Percentiles rank a stretch among this genome's conserved stretches.
Evolutionary conservation across 2,888 invertebrate species (phyloP).

Genomic region (Harpalus rufipes): DNA sequence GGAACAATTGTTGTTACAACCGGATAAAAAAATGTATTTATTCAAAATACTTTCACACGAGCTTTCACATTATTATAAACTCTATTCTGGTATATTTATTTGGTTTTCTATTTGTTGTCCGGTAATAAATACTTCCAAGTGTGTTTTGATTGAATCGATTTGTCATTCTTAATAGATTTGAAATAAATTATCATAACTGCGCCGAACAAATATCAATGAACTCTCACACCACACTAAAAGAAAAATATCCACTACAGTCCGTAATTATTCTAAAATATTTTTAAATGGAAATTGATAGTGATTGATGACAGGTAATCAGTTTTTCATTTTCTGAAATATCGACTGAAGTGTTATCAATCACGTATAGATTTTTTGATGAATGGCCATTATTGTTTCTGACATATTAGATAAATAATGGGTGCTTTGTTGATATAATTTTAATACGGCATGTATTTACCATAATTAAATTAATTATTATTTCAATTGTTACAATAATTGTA

Average conservation of each 20-base stretch:
- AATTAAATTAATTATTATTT: background rate
- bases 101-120: background rate
- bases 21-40: background rate
- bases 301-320: constrained; percentile 21
- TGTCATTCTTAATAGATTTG: constrained; percentile 27
- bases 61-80: background rate
- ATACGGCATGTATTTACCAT: background rate
- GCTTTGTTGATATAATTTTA: background rate
- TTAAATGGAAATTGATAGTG: constrained; percentile 19
- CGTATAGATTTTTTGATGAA: background rate
- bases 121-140: constrained; percentile 5
- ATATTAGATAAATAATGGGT: constrained; percentile 6
- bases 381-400: background rate
- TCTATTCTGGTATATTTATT: background rate
- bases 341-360: constrained; percentile 21
- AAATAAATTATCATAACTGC: constrained; percentile 6
- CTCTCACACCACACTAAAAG: background rate
- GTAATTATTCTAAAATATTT: constrained; percentile 16
- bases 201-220: constrained; percentile 15
- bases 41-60: no score
- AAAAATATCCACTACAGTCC: background rate
- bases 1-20: background rate
- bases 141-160: constrained; percentile 19
- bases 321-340: constrained; percentile 19
- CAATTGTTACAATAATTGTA: background rate